Conservation (phyloP, 2,113 vertebrate genomes). For the Lophotis ruficrista region DNA sequence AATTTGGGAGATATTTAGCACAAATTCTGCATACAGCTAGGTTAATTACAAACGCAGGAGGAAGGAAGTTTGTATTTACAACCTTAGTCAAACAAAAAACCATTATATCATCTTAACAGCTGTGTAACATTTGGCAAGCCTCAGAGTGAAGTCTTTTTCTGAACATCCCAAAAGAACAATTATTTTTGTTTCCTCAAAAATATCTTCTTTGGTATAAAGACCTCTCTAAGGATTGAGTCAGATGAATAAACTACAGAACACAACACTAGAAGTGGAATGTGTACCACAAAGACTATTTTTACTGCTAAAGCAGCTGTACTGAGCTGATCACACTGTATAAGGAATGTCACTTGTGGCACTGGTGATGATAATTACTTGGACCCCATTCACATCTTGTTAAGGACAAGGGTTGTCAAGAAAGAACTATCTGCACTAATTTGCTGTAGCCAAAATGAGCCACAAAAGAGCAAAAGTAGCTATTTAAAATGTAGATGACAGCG, state of each 20-base stretch:
- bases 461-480: neutral
- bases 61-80: slow-evolving; percentile 65
- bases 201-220: slow-evolving; percentile 40
- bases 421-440: neutral
- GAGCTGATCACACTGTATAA: slow-evolving; percentile 6
- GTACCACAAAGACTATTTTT: slow-evolving; percentile 4
- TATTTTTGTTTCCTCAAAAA: slow-evolving; percentile 64
- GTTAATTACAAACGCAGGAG: slow-evolving; percentile 37
- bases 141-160: slow-evolving; percentile 18
- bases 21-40: neutral
- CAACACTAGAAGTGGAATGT: neutral
- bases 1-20: neutral
- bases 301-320: slow-evolving; percentile 3
- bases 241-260: slow-evolving; percentile 42
- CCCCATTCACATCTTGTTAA: neutral
- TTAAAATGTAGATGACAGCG: neutral
- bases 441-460: neutral
- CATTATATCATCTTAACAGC: slow-evolving; percentile 67
- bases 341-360: neutral
- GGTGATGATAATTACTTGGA: slow-evolving; percentile 48
- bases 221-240: neutral
- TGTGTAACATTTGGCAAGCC: slow-evolving; percentile 59
- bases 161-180: slow-evolving; percentile 58
- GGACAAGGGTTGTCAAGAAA: neutral
- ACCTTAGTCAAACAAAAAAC: slow-evolving; percentile 25